Base-by-base conservation (phyloP, 2,888 invertebrate species). In the Morinoia aosen region DNA sequence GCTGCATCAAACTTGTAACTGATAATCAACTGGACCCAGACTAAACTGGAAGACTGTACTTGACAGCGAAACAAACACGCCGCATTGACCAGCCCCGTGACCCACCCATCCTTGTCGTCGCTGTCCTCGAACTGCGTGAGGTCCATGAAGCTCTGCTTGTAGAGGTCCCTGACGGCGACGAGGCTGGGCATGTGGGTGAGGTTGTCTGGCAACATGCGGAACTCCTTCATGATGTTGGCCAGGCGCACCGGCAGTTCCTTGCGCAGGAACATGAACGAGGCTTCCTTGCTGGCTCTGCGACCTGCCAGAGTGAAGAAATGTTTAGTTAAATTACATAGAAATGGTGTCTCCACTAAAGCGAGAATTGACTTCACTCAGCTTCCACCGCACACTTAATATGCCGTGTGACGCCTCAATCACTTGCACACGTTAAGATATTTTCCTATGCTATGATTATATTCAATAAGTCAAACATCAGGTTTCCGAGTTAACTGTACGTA, bases 161-260 rank as follows among this genome's bases (percentile, higher is more conserved):
- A 99, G 98, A 99, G 99, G 97, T 98, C 98, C 97, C 99, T 99
- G 95, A 99, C 99, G 97, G 99, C 98, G 40, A 98, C 98, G 25
- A 99, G 99, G 4, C 99, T 99, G 1, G 99, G 99, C 98, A 99
- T 99, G 96, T 98, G 98, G 12, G 99, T 98, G 76, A 99, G 98
- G 97, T 98, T 98, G 97, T 99, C 99, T 0, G 99, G 99, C 14
- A 99, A 97, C 88, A 99, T 97, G 95, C 99, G 99, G 97, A 99
- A 99, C 98, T 99, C 99, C 97, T 99, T 99, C 99, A 99, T 99
- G 97, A 99, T 99, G 97, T 99, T 99, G 95, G 99, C 99, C 97
- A 99, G 97, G 96, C 99, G 98, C n/a, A 99, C 99, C 16, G 99
- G 99, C 96, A 99, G 97, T 97, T 99, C 99, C 97, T 99, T 99